Evolutionary conservation across 2,888 invertebrate species (phyloP), one percentile per base, ranked within the genome.

Genomic region (Tricholauxania praeusta): DNA sequence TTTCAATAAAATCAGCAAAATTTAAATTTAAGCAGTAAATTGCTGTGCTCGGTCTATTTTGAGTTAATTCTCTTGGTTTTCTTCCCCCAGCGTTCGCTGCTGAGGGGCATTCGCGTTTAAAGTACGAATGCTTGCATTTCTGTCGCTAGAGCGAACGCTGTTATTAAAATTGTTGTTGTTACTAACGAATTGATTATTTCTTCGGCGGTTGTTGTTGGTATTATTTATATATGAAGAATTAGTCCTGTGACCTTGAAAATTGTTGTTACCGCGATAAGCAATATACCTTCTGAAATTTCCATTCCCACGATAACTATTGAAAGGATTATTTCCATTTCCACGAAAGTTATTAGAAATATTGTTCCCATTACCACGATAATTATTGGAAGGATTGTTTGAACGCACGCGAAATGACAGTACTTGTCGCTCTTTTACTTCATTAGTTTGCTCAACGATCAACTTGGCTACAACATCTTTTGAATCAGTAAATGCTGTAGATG

Each of bases 91-190:
- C 28, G 28, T 28, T 28, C 70, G 65, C 48, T 66, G 66, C 66
- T 73, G 73, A 73, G 73, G 65, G 73, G 47, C 59, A 49, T 73
- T 52, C 48, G 48, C n/a, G 70, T 73, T 73, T 69, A 70, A 70
- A 69, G 73, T 51, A 1, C 52, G 48, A 8, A 73, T 64, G 49
- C 49, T 64, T 64, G 39, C 39, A 62, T n/a, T 15, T 15, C 19
- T 62, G n/a, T 14, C 4, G n/a, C 32, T 59, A 59, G 12, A 59
- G 14, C 22, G 8, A 59, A 59, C 17, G 22, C 59, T 22, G 22
- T 22, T n/a, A 22, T 14, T 59, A 12, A 17, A 17, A 57, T 22
- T 6, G 12, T 8, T 7, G 28, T 17, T 59, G 19, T 59, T 19
- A 19, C 1, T 14, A 59, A 28, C 22, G 28, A 28, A 28, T 28